Evolutionary conservation across 2,888 invertebrate species (phyloP).

Genomic region (Nemapogon koenigi): DNA sequence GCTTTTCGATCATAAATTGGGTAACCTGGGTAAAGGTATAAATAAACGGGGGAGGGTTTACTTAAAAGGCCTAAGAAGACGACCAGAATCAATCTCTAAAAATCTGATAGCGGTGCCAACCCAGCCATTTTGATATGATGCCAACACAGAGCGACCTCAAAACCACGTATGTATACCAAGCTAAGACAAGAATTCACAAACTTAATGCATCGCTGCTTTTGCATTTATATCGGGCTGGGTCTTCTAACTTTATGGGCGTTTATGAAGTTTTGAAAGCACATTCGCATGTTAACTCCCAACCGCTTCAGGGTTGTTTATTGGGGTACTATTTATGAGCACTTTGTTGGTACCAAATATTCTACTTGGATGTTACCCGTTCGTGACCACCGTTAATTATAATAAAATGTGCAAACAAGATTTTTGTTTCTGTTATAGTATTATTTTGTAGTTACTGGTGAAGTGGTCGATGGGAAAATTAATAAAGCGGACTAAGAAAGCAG

Average conservation of each 20-base stretch:
- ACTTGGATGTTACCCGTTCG: not conserved
- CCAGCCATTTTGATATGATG: slow-evolving; percentile 23
- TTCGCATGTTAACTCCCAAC: not conserved
- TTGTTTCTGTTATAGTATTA: too few relatives aligned
- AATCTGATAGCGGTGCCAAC: slow-evolving; percentile 22
- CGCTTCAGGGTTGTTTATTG: slow-evolving; percentile 1
- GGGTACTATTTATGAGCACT: not conserved
- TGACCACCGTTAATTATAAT: not conserved
- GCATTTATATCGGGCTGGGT: slow-evolving; percentile 1
- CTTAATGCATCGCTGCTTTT: slow-evolving; percentile 3
- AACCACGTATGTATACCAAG: slow-evolving; percentile 5
- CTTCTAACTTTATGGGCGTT: slow-evolving; percentile 2
- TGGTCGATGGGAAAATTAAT: too few relatives aligned
- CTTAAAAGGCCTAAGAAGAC: not conserved
- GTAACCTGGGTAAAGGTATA: too few relatives aligned
- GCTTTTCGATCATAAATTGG: too few relatives aligned
- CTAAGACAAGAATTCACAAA: slow-evolving; percentile 3
- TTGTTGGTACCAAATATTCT: not conserved
- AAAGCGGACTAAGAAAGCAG: too few relatives aligned
- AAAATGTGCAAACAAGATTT: not conserved
- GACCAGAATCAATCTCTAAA: slow-evolving; percentile 9
- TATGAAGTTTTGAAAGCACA: slow-evolving; percentile 3
- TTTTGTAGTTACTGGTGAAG: too few relatives aligned
- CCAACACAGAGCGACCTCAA: slow-evolving; percentile 20
- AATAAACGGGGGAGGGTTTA: too few relatives aligned